These are phyloP conservation scores for Limnephilus auricula DNA, from an alignment of 2,888 invertebrate species.

Conservation along the genomic window DNA sequence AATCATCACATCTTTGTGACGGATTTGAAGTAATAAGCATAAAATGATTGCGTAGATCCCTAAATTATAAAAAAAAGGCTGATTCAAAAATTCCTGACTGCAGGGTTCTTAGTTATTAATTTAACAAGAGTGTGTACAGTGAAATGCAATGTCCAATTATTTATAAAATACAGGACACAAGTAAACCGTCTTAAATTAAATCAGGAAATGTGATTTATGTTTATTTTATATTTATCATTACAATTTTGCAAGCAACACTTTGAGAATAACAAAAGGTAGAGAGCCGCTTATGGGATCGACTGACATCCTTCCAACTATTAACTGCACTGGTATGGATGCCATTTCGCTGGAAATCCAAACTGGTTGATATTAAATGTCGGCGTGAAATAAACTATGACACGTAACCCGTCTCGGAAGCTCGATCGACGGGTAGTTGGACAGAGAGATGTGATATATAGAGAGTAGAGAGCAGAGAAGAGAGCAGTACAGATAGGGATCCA, in stretches of 20 bases:
- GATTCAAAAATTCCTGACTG: too few species aligned
- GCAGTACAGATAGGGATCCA: not conserved
- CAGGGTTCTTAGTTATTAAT: too few species aligned
- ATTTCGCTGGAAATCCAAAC: not conserved
- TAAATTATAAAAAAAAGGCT: too few species aligned
- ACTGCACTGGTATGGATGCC: not conserved
- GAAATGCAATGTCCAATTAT: too few species aligned
- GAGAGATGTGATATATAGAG: not conserved
- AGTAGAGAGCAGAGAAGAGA: not conserved
- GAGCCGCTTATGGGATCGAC: not conserved
- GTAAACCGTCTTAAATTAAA: not conserved
- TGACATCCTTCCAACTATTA: not conserved
- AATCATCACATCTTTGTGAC: too few species aligned
- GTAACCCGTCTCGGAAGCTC: constrained; percentile 22
- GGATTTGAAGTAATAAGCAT: too few species aligned
- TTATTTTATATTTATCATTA: not conserved
- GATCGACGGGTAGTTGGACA: not conserved
- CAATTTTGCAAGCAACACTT: not conserved
- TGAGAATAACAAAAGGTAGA: not conserved
- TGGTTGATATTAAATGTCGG: constrained; percentile 20
- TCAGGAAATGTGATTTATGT: not conserved
- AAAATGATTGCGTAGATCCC: too few species aligned
- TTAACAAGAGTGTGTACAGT: too few species aligned
- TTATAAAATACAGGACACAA: not conserved
- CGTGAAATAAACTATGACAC: constrained; percentile 1